These are phyloP conservation scores for Megaceryle alcyon DNA, from an alignment of 2,797 vertebrate genomes.

Conservation along the genomic window DNA sequence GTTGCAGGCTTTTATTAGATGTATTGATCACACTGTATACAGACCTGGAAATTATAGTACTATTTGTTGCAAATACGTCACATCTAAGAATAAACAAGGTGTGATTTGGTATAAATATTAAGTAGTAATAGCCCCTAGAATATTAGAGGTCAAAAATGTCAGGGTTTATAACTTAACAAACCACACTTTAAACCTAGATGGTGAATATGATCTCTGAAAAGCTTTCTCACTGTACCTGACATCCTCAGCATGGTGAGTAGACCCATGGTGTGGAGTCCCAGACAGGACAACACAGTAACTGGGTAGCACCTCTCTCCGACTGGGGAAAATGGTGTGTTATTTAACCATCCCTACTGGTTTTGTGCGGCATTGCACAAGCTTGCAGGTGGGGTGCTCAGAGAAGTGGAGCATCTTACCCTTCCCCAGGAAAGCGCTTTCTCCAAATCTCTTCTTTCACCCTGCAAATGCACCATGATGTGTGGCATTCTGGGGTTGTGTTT, in stretches of 20 bases:
- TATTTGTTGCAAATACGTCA: neutral
- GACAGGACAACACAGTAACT: neutral
- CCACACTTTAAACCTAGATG: neutral
- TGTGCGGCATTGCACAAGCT: neutral
- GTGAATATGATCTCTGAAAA: neutral
- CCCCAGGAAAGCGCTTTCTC: neutral
- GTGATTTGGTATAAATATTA: neutral
- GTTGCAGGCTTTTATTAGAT: neutral
- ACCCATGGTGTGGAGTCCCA: neutral
- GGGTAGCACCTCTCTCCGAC: neutral
- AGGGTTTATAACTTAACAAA: neutral
- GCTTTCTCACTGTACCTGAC: neutral
- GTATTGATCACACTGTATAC: neutral
- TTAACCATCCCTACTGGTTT: neutral
- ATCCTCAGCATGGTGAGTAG: neutral
- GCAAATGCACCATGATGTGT: accelerated
- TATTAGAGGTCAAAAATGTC: neutral
- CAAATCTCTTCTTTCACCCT: neutral
- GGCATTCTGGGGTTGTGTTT: neutral
- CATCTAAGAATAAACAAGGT: neutral
- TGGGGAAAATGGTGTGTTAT: accelerated
- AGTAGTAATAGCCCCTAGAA: neutral
- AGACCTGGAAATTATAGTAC: neutral
- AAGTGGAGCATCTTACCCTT: neutral
- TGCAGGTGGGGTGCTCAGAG: neutral